Conservation (phyloP, 2,888 invertebrate genomes). For the Drosophila lutescens region DNA sequence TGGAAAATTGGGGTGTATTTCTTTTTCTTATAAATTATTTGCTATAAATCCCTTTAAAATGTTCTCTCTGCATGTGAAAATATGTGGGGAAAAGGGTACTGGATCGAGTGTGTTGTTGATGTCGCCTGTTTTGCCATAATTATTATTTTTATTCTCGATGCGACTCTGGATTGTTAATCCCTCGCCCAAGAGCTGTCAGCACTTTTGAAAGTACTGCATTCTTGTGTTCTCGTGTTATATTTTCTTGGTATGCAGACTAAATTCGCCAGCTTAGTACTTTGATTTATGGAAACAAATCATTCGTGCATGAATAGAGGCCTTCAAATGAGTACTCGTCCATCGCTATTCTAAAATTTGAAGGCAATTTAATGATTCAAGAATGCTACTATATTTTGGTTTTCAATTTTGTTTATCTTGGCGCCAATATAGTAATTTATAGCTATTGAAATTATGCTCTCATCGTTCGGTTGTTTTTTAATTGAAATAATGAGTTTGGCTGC, state of each 20-base stretch:
- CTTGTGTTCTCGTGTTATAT: neutral
- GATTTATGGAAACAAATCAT: conserved; percentile 6
- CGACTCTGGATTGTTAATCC: conserved; percentile 15
- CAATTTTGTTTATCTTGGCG: neutral
- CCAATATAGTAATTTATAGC: neutral
- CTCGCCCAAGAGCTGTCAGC: conserved; percentile 29
- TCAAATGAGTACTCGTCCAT: neutral
- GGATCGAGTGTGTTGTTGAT: neutral
- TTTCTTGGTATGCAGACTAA: neutral
- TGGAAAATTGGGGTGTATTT: too few species aligned
- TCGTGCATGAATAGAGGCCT: neutral
- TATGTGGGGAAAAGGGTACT: conserved; percentile 2
- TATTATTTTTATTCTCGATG: conserved; percentile 24
- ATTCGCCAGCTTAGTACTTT: conserved; percentile 4
- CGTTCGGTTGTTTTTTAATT: neutral
- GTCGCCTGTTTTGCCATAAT: conserved; percentile 24
- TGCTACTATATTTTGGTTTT: neutral
- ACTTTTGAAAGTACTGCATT: conserved; percentile 7
- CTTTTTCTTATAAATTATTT: too few species aligned
- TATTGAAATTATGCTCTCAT: conserved; percentile 1
- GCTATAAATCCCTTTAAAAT: too few species aligned
- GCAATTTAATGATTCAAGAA: neutral
- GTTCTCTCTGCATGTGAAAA: neutral
- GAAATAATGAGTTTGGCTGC: neutral
- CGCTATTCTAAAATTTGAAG: neutral